Base-by-base conservation (phyloP, 2,888 invertebrate genomes). In the Ophion slaviceki region DNA sequence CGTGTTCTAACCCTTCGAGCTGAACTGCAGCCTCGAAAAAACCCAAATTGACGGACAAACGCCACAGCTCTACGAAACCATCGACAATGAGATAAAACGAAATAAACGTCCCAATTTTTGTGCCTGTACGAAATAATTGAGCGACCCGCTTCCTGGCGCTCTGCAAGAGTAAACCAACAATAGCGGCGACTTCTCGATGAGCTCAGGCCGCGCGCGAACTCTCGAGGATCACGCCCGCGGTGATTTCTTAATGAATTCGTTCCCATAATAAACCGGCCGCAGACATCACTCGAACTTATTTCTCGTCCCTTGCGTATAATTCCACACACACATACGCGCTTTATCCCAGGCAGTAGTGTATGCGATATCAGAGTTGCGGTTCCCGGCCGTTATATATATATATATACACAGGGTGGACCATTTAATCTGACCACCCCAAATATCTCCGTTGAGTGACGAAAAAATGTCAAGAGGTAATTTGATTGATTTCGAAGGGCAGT, bases 241-340 rank as follows among this genome's bases (percentile, higher is more conserved):
- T 82, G 78, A 86, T 80, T 85, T 76, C 76, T 75, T 88, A 87
- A 87, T 88, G 83, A 87, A 88, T 87, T 84, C 80, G 85, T 81
- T 87, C 81, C 80, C 78, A 66, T 81, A 79, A 82, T 78, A 59
- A 53, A 62, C 68, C 32, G 53, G 53, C 53, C 14, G 53, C 67
- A 59, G 47, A 36, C 66, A 77, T 75, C 76, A 62, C 70, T 79
- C 81, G 64, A 67, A 66, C 66, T 82, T 53, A 62, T 66, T 53
- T 17, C 24, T 74, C 67, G 5, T 47, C 72, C 62, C 64, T 71
- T 53, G 53, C 53, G 17, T 5, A 53, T 53, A 14, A 53, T 53
- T 64, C 64, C 32, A 70, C 62, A 28, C 20, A 45, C 57, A 77
- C 62, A 14, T 61, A 36, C 61, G 14, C 28, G 71, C n/a, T 36